Conservation (phyloP, 2,888 invertebrate genomes). For the Trichacis sp. region DNA sequence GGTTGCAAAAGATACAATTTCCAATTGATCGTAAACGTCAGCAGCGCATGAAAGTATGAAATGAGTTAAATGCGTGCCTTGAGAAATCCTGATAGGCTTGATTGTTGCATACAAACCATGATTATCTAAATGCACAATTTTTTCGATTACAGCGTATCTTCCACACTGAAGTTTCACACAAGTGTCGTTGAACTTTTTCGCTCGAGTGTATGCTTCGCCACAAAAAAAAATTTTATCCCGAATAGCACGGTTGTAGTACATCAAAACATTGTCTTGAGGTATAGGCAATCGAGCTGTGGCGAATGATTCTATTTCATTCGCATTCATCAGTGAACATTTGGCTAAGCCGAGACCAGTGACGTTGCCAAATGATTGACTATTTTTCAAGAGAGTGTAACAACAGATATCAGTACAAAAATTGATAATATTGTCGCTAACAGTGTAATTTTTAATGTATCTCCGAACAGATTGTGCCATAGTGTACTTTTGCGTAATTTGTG, state of each 20-base stretch:
- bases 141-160: not conserved
- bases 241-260: not conserved
- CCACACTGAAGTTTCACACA: not conserved
- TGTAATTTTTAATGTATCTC: not conserved
- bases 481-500: not conserved
- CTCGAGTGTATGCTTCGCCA: not conserved
- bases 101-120: not conserved
- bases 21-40: not conserved
- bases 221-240: slow-evolving; percentile 1
- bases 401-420: slow-evolving; percentile 1
- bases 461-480: slow-evolving; percentile 3
- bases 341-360: not conserved
- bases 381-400: slow-evolving; percentile 1
- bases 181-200: slow-evolving; percentile 4
- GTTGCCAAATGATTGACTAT: slow-evolving; percentile 2
- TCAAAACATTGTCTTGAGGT: not conserved
- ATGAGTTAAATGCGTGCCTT: not conserved
- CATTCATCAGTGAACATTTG: not conserved
- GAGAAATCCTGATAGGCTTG: not conserved
- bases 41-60: not conserved
- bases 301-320: not conserved
- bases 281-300: not conserved
- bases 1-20: not conserved
- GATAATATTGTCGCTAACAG: not conserved
- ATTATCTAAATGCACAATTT: not conserved